Evolutionary conservation across 2,797 vertebrate species (phyloP), one percentile per base, ranked within the genome.

Genomic region (Acomys russatus): DNA sequence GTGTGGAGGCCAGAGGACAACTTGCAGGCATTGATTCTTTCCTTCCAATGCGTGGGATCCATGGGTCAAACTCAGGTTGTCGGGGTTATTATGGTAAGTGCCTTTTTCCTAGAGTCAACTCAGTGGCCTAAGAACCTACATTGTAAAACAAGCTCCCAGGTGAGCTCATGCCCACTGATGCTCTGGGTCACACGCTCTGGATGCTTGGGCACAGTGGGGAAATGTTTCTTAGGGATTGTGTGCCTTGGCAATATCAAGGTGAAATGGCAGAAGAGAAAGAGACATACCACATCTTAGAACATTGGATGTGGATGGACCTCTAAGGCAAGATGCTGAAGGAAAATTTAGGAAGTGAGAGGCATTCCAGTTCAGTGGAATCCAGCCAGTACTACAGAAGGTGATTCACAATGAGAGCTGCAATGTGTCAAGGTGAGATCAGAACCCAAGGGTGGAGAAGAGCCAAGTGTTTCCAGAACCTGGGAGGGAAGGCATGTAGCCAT

Each of bases 221-320:
- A 4, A 0, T 25, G 23, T 35, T 68, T 79, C 64, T 82, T 59
- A 68, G 6, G n/a, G 56, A 33, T 15, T 7, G 5, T 20, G 66
- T 25, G 2, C 15, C 44, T 84, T 11, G 63, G 71, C 2, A 4
- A 79, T 44, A 25, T 61, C 51, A 79, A 79, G 68, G 38, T 11
- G 63, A 30, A 68, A 49, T 3, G 68, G 59, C 0, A 3, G 54
- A 78, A 25, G 92, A 73, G 77, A 78, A 23, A 77, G 87, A 74
- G 44, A 38, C 17, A 3, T 14, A 3, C 0, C 9, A 15, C 23
- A 9, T 28, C 44, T 54, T 20, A 71, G 59, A 73, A 85, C n/a
- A n/a, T 68, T n/a, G 64, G 4, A 15, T 20, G 54, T 70, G 85
- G 90, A 35, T 28, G 80, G 30, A 1, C 6, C 54, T 4, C 3